Evolutionary conservation across 2,113 vertebrate genomes (phyloP), one percentile per base, ranked within the genome.

Genomic region (Gorsachius goisagi): DNA sequence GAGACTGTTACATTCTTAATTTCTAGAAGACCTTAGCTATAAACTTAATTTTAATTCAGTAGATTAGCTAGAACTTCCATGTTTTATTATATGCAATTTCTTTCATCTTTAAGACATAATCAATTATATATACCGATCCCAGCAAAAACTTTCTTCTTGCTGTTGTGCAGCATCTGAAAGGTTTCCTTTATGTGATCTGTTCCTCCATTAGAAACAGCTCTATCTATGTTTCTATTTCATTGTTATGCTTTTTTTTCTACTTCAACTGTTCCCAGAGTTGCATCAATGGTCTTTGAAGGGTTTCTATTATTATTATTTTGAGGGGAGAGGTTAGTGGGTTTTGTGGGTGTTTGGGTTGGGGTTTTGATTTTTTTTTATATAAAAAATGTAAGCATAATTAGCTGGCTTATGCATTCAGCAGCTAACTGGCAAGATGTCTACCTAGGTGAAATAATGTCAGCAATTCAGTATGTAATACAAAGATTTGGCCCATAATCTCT

Each of bases 301-400:
- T 12, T 53, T 37, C 21, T 63, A 39, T 11, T 49, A 45, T 45
- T 45, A 45, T 41, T 26, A 19, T 58, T 85, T 75, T 39, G 5
- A 1, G 7, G 9, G 5, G 28, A 32, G 2, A 24, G 4, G 13
- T 2, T 27, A 20, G 9, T 18, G 3, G 20, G 2, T 24, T 62
- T 66, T 56, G 3, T 35, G 26, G 15, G 18, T 15, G 0, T 74
- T 85, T n/a, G 52, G 27, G 9, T 47, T 55, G 12, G 18, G 30
- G 12, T 33, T n/a, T n/a, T 35, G 9, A 33, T 28, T 19, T n/a
- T 20, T 18, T 27, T 53, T 30, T 75, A 3, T 58, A 45, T 73
- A 15, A 79, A 26, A 23, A 49, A 13, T 10, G 7, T 11, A 64
- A 64, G 19, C 7, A 32, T 37, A 49, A 45, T 58, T 35, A 14